Evolutionary conservation across 2,888 invertebrate species (phyloP), one percentile per base, ranked within the genome.

Genomic region (Ochropleura plecta): DNA sequence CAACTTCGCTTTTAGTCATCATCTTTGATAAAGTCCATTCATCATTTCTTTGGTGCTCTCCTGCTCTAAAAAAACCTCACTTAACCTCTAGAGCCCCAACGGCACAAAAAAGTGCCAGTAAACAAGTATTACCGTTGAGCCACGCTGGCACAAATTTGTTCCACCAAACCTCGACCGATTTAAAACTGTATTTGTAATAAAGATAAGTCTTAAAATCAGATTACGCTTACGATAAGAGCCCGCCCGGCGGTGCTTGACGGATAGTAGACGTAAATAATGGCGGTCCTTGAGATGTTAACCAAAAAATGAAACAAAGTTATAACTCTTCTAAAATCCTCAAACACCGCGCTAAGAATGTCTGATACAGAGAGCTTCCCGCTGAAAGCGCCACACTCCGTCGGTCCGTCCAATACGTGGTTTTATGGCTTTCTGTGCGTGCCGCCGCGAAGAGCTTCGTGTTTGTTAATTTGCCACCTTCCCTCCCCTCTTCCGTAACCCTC

Each of bases 391-490:
- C 81, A 72, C 78, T 70, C 75, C 73, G 63, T 60, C 76, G 67
- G 79, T 62, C 79, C 85, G 80, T 86, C 86, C 86, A 87, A 89
- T 88, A 85, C 86, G 86, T 88, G 89, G 90, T 89, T 91, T 90
- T 90, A 91, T 87, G 87, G 89, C 88, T 86, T 91, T 90, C 80
- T 86, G 91, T 92, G 89, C 90, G 91, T 91, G 90, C 90, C 81
- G 73, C 76, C 69, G 65, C 80, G 79, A 73, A 79, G 72, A 82
- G 85, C 84, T 86, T 86, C 85, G 85, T 91, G 91, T 92, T 91
- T 91, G 92, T 92, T 91, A 91, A 92, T 91, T 90, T 88, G 88
- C 89, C 86, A 86, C 88, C 88, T 78, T 68, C 70, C 44, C 72
- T 76, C 83, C 81, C 80, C 78, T 70, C 62, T 82, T 77, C 73